Conservation (phyloP, 2,888 invertebrate species). For the Leptopilina myrica region DNA sequence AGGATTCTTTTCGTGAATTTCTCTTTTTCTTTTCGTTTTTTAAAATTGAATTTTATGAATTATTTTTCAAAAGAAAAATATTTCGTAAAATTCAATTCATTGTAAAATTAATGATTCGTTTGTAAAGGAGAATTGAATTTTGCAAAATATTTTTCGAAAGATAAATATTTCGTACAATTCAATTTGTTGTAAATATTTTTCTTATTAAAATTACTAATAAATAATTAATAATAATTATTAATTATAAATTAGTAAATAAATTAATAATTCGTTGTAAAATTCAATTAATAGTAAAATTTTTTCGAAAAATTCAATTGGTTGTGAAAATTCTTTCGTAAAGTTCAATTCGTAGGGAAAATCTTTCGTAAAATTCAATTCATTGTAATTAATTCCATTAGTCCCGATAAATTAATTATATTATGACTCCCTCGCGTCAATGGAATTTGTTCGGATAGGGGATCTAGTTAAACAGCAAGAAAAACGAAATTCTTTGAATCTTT, state of each 20-base stretch:
- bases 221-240: no score
- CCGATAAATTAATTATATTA: conserved; percentile 12
- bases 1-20: no score
- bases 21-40: no score
- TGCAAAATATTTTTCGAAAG: no score
- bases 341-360: background rate
- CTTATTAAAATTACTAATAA: no score
- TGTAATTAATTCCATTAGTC: background rate
- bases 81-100: background rate
- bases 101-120: no score
- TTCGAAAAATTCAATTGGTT: background rate
- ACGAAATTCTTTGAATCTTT: conserved; percentile 4
- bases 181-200: no score
- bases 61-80: background rate
- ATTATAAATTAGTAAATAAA: no score
- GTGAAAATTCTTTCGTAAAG: background rate
- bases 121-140: no score
- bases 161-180: background rate
- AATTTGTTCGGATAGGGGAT: background rate
- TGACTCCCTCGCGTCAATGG: background rate
- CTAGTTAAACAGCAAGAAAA: background rate
- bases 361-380: background rate
- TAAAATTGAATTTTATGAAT: background rate
- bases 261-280: background rate
- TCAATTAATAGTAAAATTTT: background rate